Evolutionary conservation across 2,113 vertebrate genomes (phyloP).

Genomic region (Camelus bactrianus): DNA sequence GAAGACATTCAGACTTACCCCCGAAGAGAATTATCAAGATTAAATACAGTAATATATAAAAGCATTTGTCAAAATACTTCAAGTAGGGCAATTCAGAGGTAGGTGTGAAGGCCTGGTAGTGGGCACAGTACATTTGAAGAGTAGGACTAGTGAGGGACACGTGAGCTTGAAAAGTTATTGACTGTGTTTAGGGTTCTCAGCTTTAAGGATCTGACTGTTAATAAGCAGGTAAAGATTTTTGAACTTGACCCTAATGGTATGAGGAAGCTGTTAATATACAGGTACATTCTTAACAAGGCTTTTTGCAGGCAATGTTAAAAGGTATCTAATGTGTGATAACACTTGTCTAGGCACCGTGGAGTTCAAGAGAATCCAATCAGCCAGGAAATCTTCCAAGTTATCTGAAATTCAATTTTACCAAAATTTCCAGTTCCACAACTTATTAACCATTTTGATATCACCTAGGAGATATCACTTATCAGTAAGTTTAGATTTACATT

Average conservation of each 20-base stretch:
- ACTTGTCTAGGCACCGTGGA: background rate
- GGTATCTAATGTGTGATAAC: background rate
- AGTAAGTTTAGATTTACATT: background rate
- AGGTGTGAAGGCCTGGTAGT: background rate
- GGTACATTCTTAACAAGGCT: background rate
- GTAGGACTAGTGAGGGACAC: rapidly evolving
- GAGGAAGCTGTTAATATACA: background rate
- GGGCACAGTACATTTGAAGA: background rate
- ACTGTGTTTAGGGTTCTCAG: background rate
- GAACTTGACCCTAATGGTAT: background rate
- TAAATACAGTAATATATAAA: background rate
- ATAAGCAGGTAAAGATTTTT: background rate
- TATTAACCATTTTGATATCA: background rate
- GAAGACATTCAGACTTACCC: background rate
- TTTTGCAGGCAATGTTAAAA: background rate
- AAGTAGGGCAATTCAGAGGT: background rate
- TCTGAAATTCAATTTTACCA: background rate
- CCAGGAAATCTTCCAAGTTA: background rate
- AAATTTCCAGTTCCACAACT: background rate
- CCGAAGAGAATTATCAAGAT: background rate
- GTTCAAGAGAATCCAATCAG: background rate
- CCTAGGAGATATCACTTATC: background rate
- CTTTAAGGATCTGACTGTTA: background rate
- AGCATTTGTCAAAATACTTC: background rate
- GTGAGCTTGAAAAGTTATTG: background rate